A percentile compares a stretch with the other conserved stretches of the same genome.
These are phyloP conservation scores for Xiphophorus birchmanni DNA, from an alignment of 2,797 vertebrate genomes.

Conservation along the genomic window DNA sequence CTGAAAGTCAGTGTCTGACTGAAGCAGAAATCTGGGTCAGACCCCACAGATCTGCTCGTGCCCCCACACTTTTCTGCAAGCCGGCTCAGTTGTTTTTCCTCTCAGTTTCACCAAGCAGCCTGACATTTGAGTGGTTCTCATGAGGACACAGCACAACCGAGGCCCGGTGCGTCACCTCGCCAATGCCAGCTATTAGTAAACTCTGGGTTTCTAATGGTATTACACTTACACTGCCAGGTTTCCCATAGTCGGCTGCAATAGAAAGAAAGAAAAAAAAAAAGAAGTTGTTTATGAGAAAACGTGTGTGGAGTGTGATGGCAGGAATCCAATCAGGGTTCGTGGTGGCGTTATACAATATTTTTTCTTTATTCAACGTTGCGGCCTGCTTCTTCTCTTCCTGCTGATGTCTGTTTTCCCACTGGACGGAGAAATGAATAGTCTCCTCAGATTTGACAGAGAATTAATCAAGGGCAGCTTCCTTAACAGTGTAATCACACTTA, in stretches of 20 bases:
- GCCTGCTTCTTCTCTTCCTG: not conserved
- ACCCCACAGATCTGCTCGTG: conserved; percentile 31
- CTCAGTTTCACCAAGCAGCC: conserved; percentile 14
- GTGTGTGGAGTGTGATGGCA: conserved; percentile 12
- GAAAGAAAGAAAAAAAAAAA: not conserved
- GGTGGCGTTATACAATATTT: conserved; percentile 4
- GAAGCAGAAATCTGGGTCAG: conserved; percentile 63
- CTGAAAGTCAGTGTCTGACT: conserved; percentile 34
- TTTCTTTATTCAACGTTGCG: not conserved
- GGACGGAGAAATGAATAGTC: conserved; percentile 12
- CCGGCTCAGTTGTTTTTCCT: not conserved
- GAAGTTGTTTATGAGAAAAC: conserved; percentile 16
- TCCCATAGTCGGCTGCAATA: conserved; percentile 20
- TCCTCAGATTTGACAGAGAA: conserved; percentile 8
- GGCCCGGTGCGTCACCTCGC: not conserved
- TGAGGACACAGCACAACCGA: not conserved
- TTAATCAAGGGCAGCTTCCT: conserved; percentile 36
- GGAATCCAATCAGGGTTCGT: conserved; percentile 22
- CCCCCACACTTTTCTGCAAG: conserved; percentile 32
- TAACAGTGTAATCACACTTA: conserved; percentile 46
- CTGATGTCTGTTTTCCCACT: not conserved
- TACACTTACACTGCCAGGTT: conserved; percentile 1
- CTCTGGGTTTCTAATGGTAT: conserved; percentile 5
- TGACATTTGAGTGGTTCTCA: conserved; percentile 5
- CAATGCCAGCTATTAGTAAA: conserved; percentile 4